phyloP scores from a whole-genome alignment of 1,140 invertebrate genomes.

The Pseudobourletiella spinata region DNA sequence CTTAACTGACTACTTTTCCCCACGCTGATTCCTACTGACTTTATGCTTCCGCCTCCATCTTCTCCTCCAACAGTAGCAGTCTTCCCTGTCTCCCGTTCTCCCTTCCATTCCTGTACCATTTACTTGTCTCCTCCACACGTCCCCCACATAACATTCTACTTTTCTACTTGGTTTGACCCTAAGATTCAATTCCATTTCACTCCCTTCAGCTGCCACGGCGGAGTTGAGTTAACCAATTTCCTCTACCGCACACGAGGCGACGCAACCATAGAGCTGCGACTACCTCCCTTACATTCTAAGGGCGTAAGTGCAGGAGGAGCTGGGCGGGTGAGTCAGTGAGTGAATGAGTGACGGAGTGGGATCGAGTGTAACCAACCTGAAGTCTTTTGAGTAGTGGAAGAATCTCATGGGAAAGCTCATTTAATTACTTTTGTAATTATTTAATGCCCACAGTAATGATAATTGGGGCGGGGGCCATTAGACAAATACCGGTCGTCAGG shows the following conservation, averaged over 20 bases:
- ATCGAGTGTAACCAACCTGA: background rate
- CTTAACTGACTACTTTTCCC: constrained; percentile 21
- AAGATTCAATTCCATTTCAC: constrained; percentile 17
- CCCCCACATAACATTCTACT: constrained; percentile 16
- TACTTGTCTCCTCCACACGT: background rate
- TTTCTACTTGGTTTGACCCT: constrained; percentile 32
- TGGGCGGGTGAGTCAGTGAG: no score
- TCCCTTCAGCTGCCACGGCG: background rate
- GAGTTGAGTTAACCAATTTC: constrained; percentile 5
- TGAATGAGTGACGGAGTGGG: no score
- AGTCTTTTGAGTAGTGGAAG: background rate
- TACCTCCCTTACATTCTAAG: background rate
- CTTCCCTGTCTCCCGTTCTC: background rate
- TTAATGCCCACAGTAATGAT: background rate
- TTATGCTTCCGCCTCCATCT: constrained; percentile 1
- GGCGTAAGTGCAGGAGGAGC: background rate
- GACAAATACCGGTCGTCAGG: no score
- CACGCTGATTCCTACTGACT: constrained; percentile 9
- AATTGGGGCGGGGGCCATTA: background rate
- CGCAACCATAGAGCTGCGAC: background rate
- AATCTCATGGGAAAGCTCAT: background rate
- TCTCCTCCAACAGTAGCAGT: background rate
- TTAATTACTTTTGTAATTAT: background rate
- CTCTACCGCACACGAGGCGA: background rate
- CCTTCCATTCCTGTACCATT: no score